phyloP scores from a whole-genome alignment of 2,888 invertebrate genomes.

The Eristalis pertinax region DNA sequence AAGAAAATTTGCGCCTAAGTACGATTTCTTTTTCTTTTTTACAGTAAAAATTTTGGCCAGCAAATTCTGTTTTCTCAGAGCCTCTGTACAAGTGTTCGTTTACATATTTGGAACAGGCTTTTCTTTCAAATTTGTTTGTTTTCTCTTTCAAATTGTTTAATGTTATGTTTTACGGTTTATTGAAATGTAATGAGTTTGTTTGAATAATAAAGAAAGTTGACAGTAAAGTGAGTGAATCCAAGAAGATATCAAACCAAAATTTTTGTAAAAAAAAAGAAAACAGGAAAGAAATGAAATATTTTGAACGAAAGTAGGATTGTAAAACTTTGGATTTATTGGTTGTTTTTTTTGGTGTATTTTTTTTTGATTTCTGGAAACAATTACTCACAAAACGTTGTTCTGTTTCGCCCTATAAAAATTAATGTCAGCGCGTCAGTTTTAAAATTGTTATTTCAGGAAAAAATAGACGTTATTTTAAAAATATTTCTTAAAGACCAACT shows the following conservation, averaged over 20 bases:
- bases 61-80: conserved; percentile 32
- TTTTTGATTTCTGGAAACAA: conserved; percentile 78
- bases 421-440: conserved; percentile 80
- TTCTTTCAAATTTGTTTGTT: conserved; percentile 17
- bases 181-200: conserved; percentile 57
- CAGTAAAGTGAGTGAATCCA: conserved; percentile 65
- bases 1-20: conserved; percentile 54
- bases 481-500: conserved; percentile 57
- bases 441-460: conserved; percentile 66
- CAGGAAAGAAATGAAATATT: conserved; percentile 22
- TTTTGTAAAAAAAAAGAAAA: conserved; percentile 58
- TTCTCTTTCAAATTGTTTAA: conserved; percentile 30
- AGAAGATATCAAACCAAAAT: conserved; percentile 66
- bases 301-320: conserved; percentile 74
- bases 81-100: conserved; percentile 1
- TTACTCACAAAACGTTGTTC: conserved; percentile 82
- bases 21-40: conserved; percentile 32
- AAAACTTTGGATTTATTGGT: conserved; percentile 74
- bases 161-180: conserved; percentile 25
- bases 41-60: conserved; percentile 48
- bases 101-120: conserved; percentile 9
- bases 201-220: conserved; percentile 7
- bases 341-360: conserved; percentile 52
- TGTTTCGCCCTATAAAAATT: conserved; percentile 81
- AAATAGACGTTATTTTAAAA: conserved; percentile 60